Evolutionary conservation across 2,797 vertebrate species (phyloP), one percentile per base, ranked within the genome.

Genomic region (Hipposideros larvatus): DNA sequence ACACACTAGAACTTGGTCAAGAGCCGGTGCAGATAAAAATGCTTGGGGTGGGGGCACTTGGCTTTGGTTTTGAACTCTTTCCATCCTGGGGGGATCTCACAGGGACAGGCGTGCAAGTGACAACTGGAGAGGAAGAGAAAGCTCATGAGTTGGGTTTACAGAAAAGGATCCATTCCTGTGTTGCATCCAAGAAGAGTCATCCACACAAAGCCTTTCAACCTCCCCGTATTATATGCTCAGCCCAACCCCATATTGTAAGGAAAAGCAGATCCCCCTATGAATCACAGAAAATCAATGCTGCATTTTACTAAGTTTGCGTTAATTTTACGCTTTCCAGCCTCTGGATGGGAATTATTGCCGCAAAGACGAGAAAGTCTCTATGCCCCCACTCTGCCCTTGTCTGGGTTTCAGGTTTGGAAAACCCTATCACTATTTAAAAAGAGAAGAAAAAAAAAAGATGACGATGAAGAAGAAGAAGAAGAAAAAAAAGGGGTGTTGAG

Each of bases 251-350:
- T 61, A 91, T 92, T 95, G 97, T 97, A 98, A 98, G 98, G 97
- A 98, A 97, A 98, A 98, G 89, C 97, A 97, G 98, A 96, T 95
- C 95, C 97, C 94, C 95, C 97, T 2, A 0, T 86, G 93, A 96
- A 97, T 97, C 97, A 75, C 88, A 88, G 89, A 94, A 98, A 98
- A 98, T 98, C 98, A 98, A 98, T 98, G 97, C 96, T 37, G 86
- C 97, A 94, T 98, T 98, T 98, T 98, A 98, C 98, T 97, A 98
- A 98, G 98, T 98, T 97, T 0, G 87, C 66, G 91, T 98, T 98
- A 97, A 98, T 98, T 98, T 98, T 97, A 97, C 96, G 96, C 91
- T 89, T 96, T 96, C 91, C 94, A 71, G 85, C 87, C 97, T 97
- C 94, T 14, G 18, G 96, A 97, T 96, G 79, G 96, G 98, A 98